Evolutionary conservation across 2,797 vertebrate genomes (phyloP).

Genomic region (Centropyge bicolor): DNA sequence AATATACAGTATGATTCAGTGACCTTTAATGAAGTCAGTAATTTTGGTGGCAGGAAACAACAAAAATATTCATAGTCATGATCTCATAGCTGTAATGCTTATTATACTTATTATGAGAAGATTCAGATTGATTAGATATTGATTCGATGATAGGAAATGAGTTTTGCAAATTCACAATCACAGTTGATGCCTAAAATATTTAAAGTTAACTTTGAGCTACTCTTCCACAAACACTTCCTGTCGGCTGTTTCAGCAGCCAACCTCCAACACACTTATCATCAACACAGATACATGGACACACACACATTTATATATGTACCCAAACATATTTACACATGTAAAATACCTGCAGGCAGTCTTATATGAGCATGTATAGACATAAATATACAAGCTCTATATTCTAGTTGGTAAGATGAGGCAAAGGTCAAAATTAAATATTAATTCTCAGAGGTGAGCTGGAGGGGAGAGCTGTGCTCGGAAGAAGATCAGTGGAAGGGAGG

Average conservation of each 20-base stretch:
- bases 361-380: background rate
- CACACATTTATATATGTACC: background rate
- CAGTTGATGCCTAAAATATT: constrained; percentile 4
- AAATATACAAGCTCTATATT: background rate
- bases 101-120: background rate
- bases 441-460: constrained; percentile 36
- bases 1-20: background rate
- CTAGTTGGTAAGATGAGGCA: constrained; percentile 1
- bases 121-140: background rate
- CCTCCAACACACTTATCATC: background rate
- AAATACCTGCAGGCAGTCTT: background rate
- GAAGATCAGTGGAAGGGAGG: constrained; percentile 2
- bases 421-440: constrained; percentile 55
- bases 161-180: background rate
- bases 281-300: background rate
- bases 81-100: background rate
- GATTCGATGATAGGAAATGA: background rate
- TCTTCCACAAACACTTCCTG: background rate
- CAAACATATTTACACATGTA: background rate
- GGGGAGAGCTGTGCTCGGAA: constrained; percentile 1
- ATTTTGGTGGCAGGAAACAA: background rate
- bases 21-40: background rate
- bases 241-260: background rate
- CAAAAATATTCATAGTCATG: background rate
- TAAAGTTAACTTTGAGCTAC: constrained; percentile 2